A percentile compares a stretch with the other conserved stretches of the same genome.
Evolutionary conservation across 2,113 vertebrate species (phyloP).

Genomic region (Thomomys bottae): DNA sequence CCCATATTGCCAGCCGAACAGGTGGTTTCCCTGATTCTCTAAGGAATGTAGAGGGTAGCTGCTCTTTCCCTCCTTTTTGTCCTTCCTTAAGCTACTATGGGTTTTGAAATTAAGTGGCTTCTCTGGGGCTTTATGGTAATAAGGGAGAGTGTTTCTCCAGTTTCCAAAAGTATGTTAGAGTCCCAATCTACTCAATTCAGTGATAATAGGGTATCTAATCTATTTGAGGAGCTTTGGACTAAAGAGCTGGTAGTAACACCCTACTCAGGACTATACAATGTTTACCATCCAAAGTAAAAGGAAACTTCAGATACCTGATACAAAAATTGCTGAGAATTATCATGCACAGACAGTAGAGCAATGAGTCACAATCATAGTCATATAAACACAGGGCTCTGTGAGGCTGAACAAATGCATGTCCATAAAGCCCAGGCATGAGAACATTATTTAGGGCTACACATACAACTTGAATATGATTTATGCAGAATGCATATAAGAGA

Average conservation of each 20-base stretch:
- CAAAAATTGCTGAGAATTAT: background rate
- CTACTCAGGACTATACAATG: background rate
- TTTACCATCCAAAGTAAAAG: background rate
- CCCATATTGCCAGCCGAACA: background rate
- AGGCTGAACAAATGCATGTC: background rate
- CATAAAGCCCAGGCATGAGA: background rate
- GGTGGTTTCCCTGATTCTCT: background rate
- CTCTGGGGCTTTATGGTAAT: background rate
- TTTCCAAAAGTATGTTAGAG: background rate
- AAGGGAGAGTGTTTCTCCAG: background rate
- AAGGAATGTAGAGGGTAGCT: background rate
- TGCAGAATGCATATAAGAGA: background rate
- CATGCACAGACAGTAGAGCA: background rate
- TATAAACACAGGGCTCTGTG: background rate
- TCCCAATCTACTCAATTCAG: background rate
- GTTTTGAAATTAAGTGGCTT: constrained; percentile 13
- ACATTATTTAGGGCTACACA: background rate
- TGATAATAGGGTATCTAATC: background rate
- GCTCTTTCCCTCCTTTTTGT: too few species aligned
- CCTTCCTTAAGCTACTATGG: background rate
- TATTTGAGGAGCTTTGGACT: background rate
- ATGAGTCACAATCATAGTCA: background rate
- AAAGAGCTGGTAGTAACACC: background rate
- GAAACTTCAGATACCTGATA: background rate
- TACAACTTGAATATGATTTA: background rate